Evolutionary conservation across 2,888 invertebrate species (phyloP).

Genomic region (Eupithecia insigniata): DNA sequence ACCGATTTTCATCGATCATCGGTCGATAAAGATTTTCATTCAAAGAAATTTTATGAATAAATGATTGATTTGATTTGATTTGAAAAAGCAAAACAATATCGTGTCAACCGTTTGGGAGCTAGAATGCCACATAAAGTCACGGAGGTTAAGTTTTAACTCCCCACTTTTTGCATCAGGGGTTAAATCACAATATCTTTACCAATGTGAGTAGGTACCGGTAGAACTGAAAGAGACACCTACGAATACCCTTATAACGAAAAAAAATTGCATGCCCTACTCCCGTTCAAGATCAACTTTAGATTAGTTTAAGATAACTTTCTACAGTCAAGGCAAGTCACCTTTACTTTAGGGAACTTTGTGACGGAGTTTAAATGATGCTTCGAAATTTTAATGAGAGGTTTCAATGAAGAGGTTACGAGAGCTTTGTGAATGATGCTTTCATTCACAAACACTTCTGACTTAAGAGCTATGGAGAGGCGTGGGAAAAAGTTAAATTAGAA

Average conservation of each 20-base stretch:
- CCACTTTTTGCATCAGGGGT: not conserved
- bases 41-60: no score
- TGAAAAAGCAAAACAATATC: no score
- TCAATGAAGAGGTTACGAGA: slow-evolving; percentile 1
- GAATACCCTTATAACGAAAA: no score
- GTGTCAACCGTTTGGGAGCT: not conserved
- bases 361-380: not conserved
- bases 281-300: slow-evolving; percentile 7
- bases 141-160: not conserved
- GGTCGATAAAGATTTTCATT: no score
- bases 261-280: not conserved
- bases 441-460: slow-evolving; percentile 2
- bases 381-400: not conserved
- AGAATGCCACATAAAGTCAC: not conserved
- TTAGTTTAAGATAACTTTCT: not conserved
- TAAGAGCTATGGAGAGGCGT: not conserved
- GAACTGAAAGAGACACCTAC: not conserved
- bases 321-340: not conserved
- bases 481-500: no score
- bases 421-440: slow-evolving; percentile 2
- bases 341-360: not conserved
- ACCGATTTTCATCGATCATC: no score
- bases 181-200: not conserved
- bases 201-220: not conserved
- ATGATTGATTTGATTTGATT: no score